Percentiles rank a stretch among this genome's conserved stretches.
These are phyloP conservation scores for Mohoua ochrocephala DNA, from an alignment of 2,113 vertebrate genomes.

Conservation along the genomic window DNA sequence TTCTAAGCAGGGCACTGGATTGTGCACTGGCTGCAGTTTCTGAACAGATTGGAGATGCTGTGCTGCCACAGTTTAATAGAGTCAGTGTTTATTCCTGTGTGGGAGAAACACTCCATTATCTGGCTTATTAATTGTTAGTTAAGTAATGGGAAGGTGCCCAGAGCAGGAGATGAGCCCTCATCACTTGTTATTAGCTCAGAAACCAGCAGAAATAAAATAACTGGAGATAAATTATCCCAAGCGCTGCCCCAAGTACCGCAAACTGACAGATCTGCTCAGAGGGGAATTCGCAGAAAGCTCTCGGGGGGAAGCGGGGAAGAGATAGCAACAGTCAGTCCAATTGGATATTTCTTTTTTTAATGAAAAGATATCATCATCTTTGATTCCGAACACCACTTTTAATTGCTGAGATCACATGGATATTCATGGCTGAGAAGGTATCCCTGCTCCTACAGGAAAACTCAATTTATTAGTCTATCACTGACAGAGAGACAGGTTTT, in stretches of 20 bases:
- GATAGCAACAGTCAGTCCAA: background rate
- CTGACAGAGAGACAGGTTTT: background rate
- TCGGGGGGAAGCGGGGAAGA: fast-evolving
- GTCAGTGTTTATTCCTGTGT: slow-evolving; percentile 27
- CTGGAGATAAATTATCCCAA: slow-evolving; percentile 19
- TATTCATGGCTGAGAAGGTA: slow-evolving; percentile 5
- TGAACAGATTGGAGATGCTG: background rate
- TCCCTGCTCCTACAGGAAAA: background rate
- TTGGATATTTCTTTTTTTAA: background rate
- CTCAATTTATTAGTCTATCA: background rate
- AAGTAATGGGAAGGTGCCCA: slow-evolving; percentile 57
- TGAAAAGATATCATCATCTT: background rate
- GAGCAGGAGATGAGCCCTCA: slow-evolving; percentile 41
- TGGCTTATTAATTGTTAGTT: slow-evolving; percentile 61
- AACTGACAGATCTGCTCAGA: slow-evolving; percentile 9
- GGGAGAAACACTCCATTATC: slow-evolving; percentile 53
- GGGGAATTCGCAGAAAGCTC: background rate
- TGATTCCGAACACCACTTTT: background rate
- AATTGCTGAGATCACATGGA: background rate
- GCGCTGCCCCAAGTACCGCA: background rate
- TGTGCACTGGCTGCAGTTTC: background rate
- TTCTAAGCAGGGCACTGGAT: background rate
- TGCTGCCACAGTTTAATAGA: background rate
- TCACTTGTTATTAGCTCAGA: slow-evolving; percentile 43
- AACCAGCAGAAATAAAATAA: slow-evolving; percentile 44